Evolutionary conservation across 2,888 invertebrate species (phyloP).

Genomic region (Cheilosia impressa): DNA sequence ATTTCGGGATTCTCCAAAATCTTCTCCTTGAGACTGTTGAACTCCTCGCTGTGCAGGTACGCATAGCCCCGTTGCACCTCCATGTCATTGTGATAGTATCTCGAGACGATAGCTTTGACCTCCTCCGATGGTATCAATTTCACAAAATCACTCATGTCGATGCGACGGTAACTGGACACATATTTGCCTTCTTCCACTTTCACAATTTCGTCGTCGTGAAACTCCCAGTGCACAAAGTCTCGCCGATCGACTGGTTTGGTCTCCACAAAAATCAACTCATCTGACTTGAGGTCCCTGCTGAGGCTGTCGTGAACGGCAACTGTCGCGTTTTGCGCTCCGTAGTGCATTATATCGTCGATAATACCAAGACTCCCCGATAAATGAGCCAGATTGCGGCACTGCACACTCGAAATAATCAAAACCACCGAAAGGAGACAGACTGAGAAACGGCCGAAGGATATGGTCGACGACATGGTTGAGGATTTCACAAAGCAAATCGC

Average conservation of each 20-base stretch:
- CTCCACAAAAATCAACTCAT: slow-evolving; percentile 80
- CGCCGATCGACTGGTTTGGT: slow-evolving; percentile 53
- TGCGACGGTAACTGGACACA: slow-evolving; percentile 29
- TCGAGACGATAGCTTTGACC: slow-evolving; percentile 79
- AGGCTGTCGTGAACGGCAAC: slow-evolving; percentile 56
- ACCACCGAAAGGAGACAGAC: not conserved
- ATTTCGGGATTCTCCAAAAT: slow-evolving; percentile 80
- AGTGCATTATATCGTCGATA: slow-evolving; percentile 68
- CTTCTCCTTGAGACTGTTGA: slow-evolving; percentile 78
- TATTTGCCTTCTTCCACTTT: slow-evolving; percentile 46
- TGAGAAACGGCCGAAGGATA: slow-evolving; percentile 1
- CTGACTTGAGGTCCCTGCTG: slow-evolving; percentile 71
- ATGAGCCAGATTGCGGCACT: slow-evolving; percentile 39
- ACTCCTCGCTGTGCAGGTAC: slow-evolving; percentile 79
- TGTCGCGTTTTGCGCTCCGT: slow-evolving; percentile 56
- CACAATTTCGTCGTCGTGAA: slow-evolving; percentile 64
- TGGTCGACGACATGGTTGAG: slow-evolving; percentile 28
- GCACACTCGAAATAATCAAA: not conserved
- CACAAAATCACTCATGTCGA: slow-evolving; percentile 81
- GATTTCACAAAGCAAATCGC: slow-evolving; percentile 20
- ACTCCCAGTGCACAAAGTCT: slow-evolving; percentile 67
- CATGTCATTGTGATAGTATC: slow-evolving; percentile 80
- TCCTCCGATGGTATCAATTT: slow-evolving; percentile 80
- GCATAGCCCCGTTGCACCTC: slow-evolving; percentile 81
- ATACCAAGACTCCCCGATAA: slow-evolving; percentile 66